Evolutionary conservation across 2,888 invertebrate species (phyloP).

Genomic region (Nephrotoma guestfalica): DNA sequence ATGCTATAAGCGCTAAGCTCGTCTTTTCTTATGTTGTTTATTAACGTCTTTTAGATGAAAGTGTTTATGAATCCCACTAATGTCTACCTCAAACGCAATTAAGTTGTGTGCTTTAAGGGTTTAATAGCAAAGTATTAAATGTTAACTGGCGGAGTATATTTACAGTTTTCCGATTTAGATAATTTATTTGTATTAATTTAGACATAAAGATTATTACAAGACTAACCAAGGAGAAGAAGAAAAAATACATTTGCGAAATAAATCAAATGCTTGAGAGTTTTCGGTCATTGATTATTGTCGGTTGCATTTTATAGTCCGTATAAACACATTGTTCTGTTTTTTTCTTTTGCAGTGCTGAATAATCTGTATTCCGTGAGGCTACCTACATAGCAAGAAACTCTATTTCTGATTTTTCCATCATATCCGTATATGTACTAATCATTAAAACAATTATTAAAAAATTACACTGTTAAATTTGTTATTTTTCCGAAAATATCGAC

Average conservation of each 20-base stretch:
- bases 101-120: neutral
- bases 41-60: neutral
- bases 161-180: neutral
- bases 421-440: too few relatives aligned
- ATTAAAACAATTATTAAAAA: too few relatives aligned
- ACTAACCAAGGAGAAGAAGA: neutral
- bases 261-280: neutral
- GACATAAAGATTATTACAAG: neutral
- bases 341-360: neutral
- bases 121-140: neutral
- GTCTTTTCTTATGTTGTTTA: neutral
- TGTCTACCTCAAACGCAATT: neutral
- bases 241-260: neutral
- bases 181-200: neutral
- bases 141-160: too few relatives aligned
- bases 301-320: neutral
- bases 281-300: neutral
- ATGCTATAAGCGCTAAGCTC: neutral
- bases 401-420: too few relatives aligned
- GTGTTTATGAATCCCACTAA: neutral
- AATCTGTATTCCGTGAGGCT: neutral
- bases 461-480: too few relatives aligned
- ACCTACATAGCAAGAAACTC: too few relatives aligned
- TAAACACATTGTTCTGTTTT: neutral
- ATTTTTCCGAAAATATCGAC: too few relatives aligned